Evolutionary conservation across 2,888 invertebrate genomes (phyloP).

Genomic region (Gymnoscelis rufifasciata): DNA sequence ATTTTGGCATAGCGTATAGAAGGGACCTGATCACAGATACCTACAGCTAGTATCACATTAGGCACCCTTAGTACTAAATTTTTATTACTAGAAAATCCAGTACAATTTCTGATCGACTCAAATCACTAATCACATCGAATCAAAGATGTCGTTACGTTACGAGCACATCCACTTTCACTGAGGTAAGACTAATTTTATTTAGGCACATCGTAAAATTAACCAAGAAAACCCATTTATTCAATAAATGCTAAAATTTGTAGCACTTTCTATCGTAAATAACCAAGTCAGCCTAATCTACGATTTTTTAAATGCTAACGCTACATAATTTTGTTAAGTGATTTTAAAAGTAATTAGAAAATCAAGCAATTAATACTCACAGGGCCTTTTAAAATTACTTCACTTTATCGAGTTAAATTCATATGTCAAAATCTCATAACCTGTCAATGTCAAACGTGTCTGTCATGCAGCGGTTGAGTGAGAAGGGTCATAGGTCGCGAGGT

Average conservation of each 20-base stretch:
- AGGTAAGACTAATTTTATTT: too few species aligned
- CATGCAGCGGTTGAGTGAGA: constrained; percentile 59
- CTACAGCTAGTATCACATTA: constrained; percentile 26
- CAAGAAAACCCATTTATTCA: too few species aligned
- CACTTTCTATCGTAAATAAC: too few species aligned
- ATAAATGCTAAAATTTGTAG: too few species aligned
- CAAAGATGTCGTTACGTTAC: too few species aligned
- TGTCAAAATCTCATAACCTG: background rate
- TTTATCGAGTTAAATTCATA: background rate
- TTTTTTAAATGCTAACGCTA: too few species aligned
- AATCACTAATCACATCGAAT: too few species aligned
- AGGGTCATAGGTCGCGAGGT: constrained; percentile 61
- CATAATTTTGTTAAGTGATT: too few species aligned
- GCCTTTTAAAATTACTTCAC: constrained; percentile 6
- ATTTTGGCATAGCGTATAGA: constrained; percentile 3
- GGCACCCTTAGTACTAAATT: constrained; percentile 22
- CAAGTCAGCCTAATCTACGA: too few species aligned
- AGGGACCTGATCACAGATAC: constrained; percentile 23
- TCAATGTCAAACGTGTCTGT: constrained; percentile 43
- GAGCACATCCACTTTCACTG: too few species aligned
- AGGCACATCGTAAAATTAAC: background rate
- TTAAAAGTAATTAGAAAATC: background rate
- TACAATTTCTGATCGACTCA: too few species aligned
- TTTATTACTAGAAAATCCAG: background rate
- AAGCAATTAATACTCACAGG: constrained; percentile 5